Conservation (phyloP, 2,113 vertebrate species). For the Opisthocomus hoazin region DNA sequence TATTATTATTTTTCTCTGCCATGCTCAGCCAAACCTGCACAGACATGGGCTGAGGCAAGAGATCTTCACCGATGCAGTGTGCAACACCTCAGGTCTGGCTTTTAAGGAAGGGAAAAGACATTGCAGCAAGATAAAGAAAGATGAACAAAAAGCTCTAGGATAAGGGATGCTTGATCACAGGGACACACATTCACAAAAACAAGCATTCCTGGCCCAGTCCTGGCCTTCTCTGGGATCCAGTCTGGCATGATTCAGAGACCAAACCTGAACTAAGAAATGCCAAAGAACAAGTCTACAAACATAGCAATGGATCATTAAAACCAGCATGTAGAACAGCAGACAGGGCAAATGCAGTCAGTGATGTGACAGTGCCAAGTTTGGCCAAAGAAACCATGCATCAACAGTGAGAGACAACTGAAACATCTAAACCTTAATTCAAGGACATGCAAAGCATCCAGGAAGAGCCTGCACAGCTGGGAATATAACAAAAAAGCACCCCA, state of each 20-base stretch:
- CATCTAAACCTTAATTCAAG: not conserved
- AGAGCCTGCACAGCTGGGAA: not conserved
- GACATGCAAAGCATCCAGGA: not conserved
- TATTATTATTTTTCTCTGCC: not conserved
- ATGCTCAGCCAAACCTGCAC: not conserved
- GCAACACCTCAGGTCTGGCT: not conserved
- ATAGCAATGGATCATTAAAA: not conserved
- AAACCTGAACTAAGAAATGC: not conserved
- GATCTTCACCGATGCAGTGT: not conserved
- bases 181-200: not conserved
- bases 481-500: rapidly evolving
- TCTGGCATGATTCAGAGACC: not conserved
- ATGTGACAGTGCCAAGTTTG: not conserved
- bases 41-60: not conserved
- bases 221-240: not conserved
- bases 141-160: not conserved
- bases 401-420: not conserved
- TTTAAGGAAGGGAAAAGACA: not conserved
- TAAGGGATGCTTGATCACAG: not conserved
- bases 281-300: not conserved
- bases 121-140: not conserved
- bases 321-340: not conserved
- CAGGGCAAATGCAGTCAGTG: not conserved
- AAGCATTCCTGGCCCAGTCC: not conserved
- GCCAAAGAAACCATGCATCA: not conserved